These are phyloP conservation scores for Leucophora obtusa DNA, from an alignment of 2,888 invertebrate genomes.

Conservation along the genomic window DNA sequence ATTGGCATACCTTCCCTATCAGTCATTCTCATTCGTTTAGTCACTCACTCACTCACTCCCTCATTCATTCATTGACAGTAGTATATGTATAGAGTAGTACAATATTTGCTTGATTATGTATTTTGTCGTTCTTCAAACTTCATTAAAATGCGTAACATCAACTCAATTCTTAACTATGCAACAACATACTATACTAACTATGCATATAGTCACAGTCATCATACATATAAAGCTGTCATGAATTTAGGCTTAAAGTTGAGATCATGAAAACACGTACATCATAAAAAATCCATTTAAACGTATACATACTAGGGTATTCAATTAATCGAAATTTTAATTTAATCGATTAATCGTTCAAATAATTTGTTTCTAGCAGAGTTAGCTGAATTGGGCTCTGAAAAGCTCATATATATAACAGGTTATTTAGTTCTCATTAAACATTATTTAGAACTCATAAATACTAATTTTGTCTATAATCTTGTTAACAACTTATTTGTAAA, in stretches of 20 bases:
- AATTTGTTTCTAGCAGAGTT: too few species aligned
- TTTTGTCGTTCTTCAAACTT: conserved; percentile 14
- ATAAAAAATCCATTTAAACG: conserved; percentile 42
- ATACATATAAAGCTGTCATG: conserved; percentile 31
- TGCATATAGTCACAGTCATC: conserved; percentile 6
- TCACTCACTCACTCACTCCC: conserved; percentile 10
- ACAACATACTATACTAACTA: conserved; percentile 14
- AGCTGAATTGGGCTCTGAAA: too few species aligned
- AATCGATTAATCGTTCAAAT: too few species aligned
- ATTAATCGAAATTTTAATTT: too few species aligned
- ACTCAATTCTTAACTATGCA: conserved; percentile 29
- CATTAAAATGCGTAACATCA: conserved; percentile 59
- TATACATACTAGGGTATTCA: too few species aligned
- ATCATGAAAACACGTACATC: conserved; percentile 32
- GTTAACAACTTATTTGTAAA: too few species aligned
- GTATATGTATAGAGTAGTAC: conserved; percentile 13
- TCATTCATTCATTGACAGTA: conserved; percentile 36
- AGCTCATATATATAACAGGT: too few species aligned
- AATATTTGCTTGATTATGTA: conserved; percentile 28
- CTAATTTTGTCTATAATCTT: too few species aligned
- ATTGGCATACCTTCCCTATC: background rate
- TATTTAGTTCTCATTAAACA: too few species aligned
- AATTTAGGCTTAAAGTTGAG: conserved; percentile 27
- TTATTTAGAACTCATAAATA: too few species aligned
- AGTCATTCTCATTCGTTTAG: conserved; percentile 26